phyloP scores from a whole-genome alignment of 2,888 invertebrate species.

The Nemotelus nigrinus region DNA sequence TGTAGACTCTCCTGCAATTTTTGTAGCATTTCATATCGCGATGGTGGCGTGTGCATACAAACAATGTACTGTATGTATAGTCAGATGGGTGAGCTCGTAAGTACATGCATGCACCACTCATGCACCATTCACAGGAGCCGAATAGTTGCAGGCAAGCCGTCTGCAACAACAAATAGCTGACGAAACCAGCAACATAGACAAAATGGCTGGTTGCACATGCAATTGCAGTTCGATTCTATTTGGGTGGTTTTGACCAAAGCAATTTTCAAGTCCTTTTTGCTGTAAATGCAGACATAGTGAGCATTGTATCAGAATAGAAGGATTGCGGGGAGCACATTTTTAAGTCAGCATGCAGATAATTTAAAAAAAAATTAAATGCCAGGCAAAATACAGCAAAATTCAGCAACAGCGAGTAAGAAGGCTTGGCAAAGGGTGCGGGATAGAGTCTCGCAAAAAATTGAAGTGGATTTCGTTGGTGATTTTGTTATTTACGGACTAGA shows the following conservation, averaged over 20 bases:
- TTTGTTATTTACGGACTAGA: constrained; percentile 36
- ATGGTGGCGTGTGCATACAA: not conserved
- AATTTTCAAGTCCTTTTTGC: constrained; percentile 28
- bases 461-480: constrained; percentile 37
- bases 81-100: not conserved
- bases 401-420: not conserved
- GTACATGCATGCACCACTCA: constrained; percentile 17
- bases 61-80: constrained; percentile 5
- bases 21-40: not conserved
- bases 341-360: too few species aligned
- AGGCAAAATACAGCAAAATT: too few species aligned
- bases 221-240: constrained; percentile 4
- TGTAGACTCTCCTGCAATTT: too few species aligned
- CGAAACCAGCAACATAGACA: not conserved
- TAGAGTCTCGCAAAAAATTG: not conserved
- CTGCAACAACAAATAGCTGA: too few species aligned
- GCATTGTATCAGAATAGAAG: too few species aligned
- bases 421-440: not conserved
- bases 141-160: too few species aligned
- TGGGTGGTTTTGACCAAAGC: constrained; percentile 12
- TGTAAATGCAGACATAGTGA: not conserved
- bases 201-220: not conserved
- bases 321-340: too few species aligned
- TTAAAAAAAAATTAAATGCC: too few species aligned
- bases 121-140: not conserved